Percentiles rank a stretch among this genome's conserved stretches.
Evolutionary conservation across 2,797 vertebrate species (phyloP).

Genomic region (Chelonia mydas): DNA sequence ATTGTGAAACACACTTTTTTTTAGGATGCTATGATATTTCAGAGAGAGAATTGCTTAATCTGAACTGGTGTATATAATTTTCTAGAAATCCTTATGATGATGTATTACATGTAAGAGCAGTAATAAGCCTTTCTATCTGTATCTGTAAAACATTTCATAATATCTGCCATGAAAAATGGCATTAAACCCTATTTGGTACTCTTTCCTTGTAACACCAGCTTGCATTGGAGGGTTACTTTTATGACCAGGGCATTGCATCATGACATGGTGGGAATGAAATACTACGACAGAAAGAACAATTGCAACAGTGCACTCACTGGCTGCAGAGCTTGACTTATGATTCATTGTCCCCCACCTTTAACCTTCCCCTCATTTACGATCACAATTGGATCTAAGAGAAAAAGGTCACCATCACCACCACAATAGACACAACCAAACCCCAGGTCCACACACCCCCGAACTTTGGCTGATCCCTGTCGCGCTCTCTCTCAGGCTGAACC

Average conservation of each 20-base stretch:
- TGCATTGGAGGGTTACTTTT: background rate
- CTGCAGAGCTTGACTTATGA: background rate
- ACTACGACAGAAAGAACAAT: conserved; percentile 13
- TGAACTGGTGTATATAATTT: background rate
- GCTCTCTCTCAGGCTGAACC: background rate
- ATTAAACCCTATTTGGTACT: conserved; percentile 22
- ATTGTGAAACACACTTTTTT: background rate
- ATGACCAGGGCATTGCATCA: background rate
- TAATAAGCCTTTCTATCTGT: conserved; percentile 40
- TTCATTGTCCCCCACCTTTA: conserved; percentile 11
- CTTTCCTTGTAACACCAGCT: background rate
- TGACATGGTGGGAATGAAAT: conserved; percentile 18
- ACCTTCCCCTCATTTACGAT: background rate
- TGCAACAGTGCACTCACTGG: background rate
- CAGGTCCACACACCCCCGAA: background rate
- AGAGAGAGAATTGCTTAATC: conserved; percentile 7
- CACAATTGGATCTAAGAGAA: background rate
- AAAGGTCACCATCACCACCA: background rate
- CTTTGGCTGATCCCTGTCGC: background rate
- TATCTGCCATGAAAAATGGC: background rate
- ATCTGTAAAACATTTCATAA: conserved; percentile 30
- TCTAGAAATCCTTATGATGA: conserved; percentile 23
- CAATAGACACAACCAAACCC: background rate
- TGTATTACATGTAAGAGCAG: background rate
- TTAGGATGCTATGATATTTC: background rate